Evolutionary conservation across 2,888 invertebrate genomes (phyloP).

Genomic region (Drosophila putrida): DNA sequence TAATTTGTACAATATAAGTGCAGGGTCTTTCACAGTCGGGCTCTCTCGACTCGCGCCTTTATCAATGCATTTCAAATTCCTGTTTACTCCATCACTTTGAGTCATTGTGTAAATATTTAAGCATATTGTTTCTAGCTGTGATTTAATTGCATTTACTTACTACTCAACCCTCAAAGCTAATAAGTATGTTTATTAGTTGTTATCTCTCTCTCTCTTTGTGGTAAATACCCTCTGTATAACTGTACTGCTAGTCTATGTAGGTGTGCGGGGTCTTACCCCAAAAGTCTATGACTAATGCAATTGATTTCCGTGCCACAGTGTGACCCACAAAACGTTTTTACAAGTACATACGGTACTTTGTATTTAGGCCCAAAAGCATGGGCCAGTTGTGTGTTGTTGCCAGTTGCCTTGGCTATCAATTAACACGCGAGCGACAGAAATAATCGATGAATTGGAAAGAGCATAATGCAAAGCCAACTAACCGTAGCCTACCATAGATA

Average conservation of each 20-base stretch:
- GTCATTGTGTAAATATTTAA: conserved; percentile 63
- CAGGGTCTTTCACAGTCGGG: no score
- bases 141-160: conserved; percentile 58
- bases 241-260: neutral
- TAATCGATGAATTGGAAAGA: conserved; percentile 69
- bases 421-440: conserved; percentile 73
- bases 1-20: no score
- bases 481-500: conserved; percentile 39
- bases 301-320: conserved; percentile 68
- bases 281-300: conserved; percentile 70
- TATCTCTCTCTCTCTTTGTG: conserved; percentile 1
- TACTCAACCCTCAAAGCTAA: conserved; percentile 29
- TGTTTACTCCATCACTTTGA: conserved; percentile 58
- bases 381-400: conserved; percentile 54
- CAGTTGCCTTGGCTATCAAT: conserved; percentile 79
- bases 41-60: no score
- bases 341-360: conserved; percentile 16
- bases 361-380: conserved; percentile 50
- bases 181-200: conserved; percentile 50
- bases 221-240: conserved; percentile 49
- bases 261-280: conserved; percentile 44
- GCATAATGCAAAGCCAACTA: conserved; percentile 48
- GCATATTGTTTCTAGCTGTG: conserved; percentile 43
- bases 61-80: conserved; percentile 55
- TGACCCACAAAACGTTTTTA: conserved; percentile 61